Base-by-base conservation (phyloP, 2,888 invertebrate species). In the Tenthredo notha region DNA sequence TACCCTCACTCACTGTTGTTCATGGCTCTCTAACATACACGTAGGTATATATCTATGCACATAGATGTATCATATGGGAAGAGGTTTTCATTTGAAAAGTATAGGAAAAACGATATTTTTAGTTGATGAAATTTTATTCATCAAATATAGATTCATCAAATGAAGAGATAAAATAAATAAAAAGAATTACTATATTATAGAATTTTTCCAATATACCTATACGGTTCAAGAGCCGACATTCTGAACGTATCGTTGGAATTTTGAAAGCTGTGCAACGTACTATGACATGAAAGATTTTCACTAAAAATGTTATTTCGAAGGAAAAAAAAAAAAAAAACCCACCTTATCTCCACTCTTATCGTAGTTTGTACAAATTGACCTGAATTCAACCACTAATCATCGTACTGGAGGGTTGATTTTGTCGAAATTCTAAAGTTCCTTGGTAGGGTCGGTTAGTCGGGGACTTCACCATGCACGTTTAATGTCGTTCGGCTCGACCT, bases 401-500 rank as follows among this genome's bases (percentile, higher is more conserved):
- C n/a, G n/a, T 25, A 2, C 12, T 43, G 10, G 72, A 74, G 40
- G 72, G 72, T 74, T 43, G 9, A 74, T 43, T 74, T 43, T 12
- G 10, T 18, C 4, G 72, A 12, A 74, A 43, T 43, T 21, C 43
- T n/a, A 43, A 43, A 74, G 43, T 74, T 43, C 72, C 21, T 43
- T 25, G 43, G 18, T n/a, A 29, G 43, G 43, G 21, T 47, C 25
- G 70, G 18, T 6, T 40, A n/a, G 21, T 33, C 50, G 50, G 29
- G 21, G 74, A 21, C n/a, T 74, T 54, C 29, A 50, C 29, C 50
- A 12, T 54, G 77, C 54, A 77, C 50, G 77, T 77, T 77, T 77
- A 77, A 77, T 77, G 54, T 25, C 54, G 50, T 77, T 77, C 25
- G 25, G 12, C 61, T 33, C 80, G 58, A 61, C 61, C 61, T 80